Conservation (phyloP, 2,797 vertebrate species). For the Chrysocyon brachyurus region DNA sequence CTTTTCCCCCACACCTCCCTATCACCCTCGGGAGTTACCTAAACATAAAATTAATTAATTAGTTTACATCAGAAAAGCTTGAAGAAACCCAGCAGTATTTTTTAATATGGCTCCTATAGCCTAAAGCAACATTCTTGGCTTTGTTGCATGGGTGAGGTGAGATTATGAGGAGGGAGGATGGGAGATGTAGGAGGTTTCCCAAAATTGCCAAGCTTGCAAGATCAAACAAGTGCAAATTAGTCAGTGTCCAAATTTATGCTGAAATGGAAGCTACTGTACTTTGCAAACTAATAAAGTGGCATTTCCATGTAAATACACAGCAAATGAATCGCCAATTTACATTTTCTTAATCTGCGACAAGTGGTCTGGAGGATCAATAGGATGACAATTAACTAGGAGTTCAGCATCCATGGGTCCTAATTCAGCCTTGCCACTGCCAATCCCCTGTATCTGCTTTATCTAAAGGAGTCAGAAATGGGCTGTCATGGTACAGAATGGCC, state of each 20-base stretch:
- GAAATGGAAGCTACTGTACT: conserved; percentile 49
- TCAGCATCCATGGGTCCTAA: neutral
- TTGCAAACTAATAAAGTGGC: conserved; percentile 58
- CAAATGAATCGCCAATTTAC: conserved; percentile 64
- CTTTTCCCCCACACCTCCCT: neutral
- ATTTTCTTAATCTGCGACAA: conserved; percentile 57
- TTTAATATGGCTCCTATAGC: neutral
- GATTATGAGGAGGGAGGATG: neutral
- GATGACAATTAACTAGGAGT: conserved; percentile 37
- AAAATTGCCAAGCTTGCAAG: conserved; percentile 64
- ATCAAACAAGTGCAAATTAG: conserved; percentile 74
- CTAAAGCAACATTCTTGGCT: conserved; percentile 50
- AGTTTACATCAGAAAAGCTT: neutral
- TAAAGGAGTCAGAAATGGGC: neutral
- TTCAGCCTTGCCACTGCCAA: neutral
- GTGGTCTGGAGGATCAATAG: neutral
- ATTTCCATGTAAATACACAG: conserved; percentile 61
- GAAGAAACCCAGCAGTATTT: conserved; percentile 51
- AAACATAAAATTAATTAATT: neutral
- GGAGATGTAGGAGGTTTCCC: conserved; percentile 50
- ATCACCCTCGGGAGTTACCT: neutral
- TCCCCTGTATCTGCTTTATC: neutral
- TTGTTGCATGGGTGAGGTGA: conserved; percentile 45
- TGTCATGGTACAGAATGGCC: neutral
- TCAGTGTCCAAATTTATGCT: conserved; percentile 67